Conservation (phyloP, 2,797 vertebrate species). For the Enteromius anoplus region DNA sequence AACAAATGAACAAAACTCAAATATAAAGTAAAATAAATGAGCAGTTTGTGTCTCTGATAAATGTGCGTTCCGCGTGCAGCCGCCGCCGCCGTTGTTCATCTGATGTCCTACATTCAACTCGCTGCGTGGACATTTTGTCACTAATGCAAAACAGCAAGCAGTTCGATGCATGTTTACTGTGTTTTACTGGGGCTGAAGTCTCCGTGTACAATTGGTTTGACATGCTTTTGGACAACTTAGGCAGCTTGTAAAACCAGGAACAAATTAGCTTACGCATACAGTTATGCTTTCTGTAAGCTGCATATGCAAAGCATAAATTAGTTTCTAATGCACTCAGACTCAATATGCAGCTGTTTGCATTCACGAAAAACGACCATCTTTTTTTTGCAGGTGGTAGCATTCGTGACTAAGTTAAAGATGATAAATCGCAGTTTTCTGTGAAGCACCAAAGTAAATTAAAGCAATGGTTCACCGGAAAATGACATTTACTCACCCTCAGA, state of each 20-base stretch:
- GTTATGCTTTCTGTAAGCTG: constrained; percentile 13
- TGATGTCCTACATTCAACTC: constrained; percentile 23
- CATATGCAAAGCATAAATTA: background rate
- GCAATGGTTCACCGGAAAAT: background rate
- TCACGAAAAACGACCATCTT: background rate
- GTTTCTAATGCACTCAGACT: background rate
- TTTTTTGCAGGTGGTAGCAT: background rate
- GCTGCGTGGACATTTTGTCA: constrained; percentile 24
- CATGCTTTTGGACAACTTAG: constrained; percentile 28
- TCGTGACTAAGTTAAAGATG: background rate
- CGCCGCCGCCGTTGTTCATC: background rate
- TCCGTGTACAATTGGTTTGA: constrained; percentile 25
- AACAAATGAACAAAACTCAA: background rate
- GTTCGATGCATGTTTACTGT: constrained; percentile 17
- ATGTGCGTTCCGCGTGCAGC: background rate
- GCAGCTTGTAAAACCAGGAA: constrained; percentile 23
- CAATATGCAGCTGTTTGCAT: background rate
- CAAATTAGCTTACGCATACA: constrained; percentile 29
- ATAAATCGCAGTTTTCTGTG: background rate
- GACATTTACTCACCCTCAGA: too few species aligned
- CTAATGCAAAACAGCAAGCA: constrained; percentile 33
- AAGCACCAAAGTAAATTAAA: background rate
- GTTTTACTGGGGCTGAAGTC: constrained; percentile 19
- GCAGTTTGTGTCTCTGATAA: background rate
- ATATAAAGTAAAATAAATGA: background rate